A percentile compares a stretch with the other conserved stretches of the same genome.
phyloP scores from a whole-genome alignment of 1,140 invertebrate genomes.

The Orchesella cincta region DNA sequence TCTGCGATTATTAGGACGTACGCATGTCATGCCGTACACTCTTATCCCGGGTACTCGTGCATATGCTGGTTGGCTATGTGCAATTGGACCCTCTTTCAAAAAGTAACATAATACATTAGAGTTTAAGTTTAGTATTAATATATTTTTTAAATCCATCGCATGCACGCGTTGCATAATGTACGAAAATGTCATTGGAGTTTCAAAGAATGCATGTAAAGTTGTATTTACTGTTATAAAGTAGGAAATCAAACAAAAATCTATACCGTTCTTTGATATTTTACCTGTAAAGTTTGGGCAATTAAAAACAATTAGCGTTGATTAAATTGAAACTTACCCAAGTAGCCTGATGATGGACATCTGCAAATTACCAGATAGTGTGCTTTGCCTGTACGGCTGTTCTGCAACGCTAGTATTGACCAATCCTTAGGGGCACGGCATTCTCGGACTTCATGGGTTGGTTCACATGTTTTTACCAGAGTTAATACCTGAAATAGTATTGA shows the following conservation, averaged over 20 bases:
- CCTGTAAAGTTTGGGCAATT: too few species aligned
- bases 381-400: conserved; percentile 88
- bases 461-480: conserved; percentile 89
- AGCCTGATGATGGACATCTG: conserved; percentile 78
- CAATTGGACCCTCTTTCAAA: conserved; percentile 81
- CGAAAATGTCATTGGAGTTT: not conserved
- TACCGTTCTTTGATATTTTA: too few species aligned
- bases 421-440: conserved; percentile 82
- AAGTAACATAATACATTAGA: too few species aligned
- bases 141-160: too few species aligned
- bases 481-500: conserved; percentile 65
- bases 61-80: conserved; percentile 88
- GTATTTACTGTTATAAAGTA: too few species aligned
- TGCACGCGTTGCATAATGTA: too few species aligned
- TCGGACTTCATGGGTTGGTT: conserved; percentile 83
- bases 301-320: too few species aligned
- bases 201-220: too few species aligned
- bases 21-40: conserved; percentile 92
- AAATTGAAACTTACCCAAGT: conserved; percentile 67
- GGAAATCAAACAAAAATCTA: too few species aligned
- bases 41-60: conserved; percentile 87
- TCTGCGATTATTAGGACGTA: conserved; percentile 58
- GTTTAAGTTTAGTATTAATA: too few species aligned
- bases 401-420: conserved; percentile 86
- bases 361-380: conserved; percentile 92